phyloP scores from a whole-genome alignment of 92 coral and sea anemone genomes.

The Pocillopora meandrina region DNA sequence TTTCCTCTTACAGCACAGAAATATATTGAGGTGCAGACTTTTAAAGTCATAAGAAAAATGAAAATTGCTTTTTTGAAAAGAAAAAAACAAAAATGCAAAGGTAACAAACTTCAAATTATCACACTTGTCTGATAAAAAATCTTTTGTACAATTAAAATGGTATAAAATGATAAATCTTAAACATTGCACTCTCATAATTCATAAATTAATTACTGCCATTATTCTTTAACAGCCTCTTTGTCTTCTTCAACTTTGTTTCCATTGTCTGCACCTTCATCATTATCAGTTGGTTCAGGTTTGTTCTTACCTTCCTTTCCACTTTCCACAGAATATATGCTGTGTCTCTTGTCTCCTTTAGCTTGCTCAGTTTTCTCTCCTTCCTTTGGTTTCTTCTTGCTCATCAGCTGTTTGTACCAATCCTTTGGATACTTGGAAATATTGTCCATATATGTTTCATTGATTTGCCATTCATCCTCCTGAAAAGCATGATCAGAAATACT shows the following conservation, averaged over 20 bases:
- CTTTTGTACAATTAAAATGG: conserved; percentile 35
- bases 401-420: conserved; percentile 92
- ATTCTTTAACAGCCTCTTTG: conserved; percentile 34
- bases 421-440: conserved; percentile 96
- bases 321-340: conserved; percentile 32
- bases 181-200: conserved; percentile 14
- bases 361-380: conserved; percentile 39
- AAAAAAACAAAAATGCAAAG: conserved; percentile 12
- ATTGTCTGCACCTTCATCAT: conserved; percentile 11
- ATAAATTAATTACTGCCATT: conserved; percentile 3
- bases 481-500: background rate
- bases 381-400: conserved; percentile 58
- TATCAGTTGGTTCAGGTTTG: conserved; percentile 44
- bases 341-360: conserved; percentile 38
- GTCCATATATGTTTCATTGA: conserved; percentile 92
- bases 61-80: background rate
- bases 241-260: conserved; percentile 38
- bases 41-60: background rate
- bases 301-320: conserved; percentile 17
- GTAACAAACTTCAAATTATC: conserved; percentile 14
- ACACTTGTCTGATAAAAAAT: conserved; percentile 35
- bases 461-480: conserved; percentile 98
- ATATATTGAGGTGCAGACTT: background rate
- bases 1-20: background rate
- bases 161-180: conserved; percentile 9